phyloP scores from a whole-genome alignment of 1,140 invertebrate genomes.

The Drosophila tani region DNA sequence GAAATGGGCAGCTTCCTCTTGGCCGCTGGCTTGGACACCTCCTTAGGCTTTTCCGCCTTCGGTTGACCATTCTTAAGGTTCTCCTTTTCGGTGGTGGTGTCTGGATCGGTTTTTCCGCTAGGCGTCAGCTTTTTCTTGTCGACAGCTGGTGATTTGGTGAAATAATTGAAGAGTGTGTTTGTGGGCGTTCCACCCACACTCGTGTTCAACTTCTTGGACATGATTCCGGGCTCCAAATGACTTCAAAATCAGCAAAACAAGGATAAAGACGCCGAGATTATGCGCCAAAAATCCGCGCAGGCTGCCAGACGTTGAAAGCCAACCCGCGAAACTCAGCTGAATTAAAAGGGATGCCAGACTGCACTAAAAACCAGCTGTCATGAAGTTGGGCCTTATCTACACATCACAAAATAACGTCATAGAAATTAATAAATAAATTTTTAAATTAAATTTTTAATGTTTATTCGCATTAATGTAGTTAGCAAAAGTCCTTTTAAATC shows the following conservation, averaged over 20 bases:
- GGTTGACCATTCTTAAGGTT: constrained; percentile 47
- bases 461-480: too few relatives aligned
- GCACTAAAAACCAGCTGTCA: background rate
- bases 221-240: constrained; percentile 24
- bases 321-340: constrained; percentile 6
- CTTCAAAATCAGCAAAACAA: constrained; percentile 12
- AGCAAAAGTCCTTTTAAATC: too few relatives aligned
- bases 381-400: too few relatives aligned
- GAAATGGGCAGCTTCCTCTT: constrained; percentile 47
- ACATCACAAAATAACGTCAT: too few relatives aligned
- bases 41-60: constrained; percentile 12
- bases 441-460: too few relatives aligned
- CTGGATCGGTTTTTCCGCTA: constrained; percentile 52
- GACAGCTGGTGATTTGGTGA: constrained; percentile 86
- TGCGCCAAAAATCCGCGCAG: constrained; percentile 59
- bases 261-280: constrained; percentile 55
- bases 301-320: constrained; percentile 7
- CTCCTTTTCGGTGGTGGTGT: constrained; percentile 49
- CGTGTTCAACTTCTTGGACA: constrained; percentile 78
- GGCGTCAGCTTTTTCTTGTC: constrained; percentile 84
- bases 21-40: constrained; percentile 23
- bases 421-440: too few relatives aligned
- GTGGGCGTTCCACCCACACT: constrained; percentile 65
- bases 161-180: constrained; percentile 88
- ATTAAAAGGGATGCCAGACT: background rate